These are phyloP conservation scores for Herpailurus yagouaroundi DNA, from an alignment of 2,113 vertebrate genomes.

Conservation along the genomic window DNA sequence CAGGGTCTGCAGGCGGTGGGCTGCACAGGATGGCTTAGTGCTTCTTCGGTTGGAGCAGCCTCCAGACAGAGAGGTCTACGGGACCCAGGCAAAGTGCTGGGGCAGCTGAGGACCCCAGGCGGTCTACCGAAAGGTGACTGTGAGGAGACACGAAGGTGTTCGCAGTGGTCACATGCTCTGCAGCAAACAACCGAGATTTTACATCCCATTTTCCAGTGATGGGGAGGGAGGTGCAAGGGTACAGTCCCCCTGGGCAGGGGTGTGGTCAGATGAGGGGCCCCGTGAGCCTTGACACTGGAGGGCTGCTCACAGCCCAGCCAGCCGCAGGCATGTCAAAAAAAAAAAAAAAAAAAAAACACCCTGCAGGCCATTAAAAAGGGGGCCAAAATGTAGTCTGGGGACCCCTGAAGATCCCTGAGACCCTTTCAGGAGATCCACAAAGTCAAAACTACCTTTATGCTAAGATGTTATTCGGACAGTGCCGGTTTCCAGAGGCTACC, in stretches of 20 bases:
- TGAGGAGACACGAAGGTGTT: not conserved
- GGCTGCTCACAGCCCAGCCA: not conserved
- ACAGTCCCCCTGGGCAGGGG: not conserved
- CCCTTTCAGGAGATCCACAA: not conserved
- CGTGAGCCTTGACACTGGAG: not conserved
- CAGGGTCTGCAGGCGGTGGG: not conserved
- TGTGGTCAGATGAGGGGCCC: not conserved
- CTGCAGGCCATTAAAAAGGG: not conserved
- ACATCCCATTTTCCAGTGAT: rapidly evolving
- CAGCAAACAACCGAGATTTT: not conserved
- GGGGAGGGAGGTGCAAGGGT: not conserved
- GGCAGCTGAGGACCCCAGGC: not conserved
- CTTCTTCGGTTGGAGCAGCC: not conserved
- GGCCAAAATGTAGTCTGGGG: not conserved
- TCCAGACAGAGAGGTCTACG: not conserved
- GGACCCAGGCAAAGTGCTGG: not conserved
- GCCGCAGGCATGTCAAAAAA: not conserved
- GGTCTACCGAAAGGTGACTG: not conserved
- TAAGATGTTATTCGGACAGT: no score
- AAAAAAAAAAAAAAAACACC: not conserved
- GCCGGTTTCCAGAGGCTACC: not conserved
- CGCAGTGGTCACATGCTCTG: not conserved
- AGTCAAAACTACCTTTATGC: not conserved
- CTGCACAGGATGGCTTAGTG: not conserved
- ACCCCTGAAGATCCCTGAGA: not conserved